These are phyloP conservation scores for Pogonophryne albipinna DNA, from an alignment of 2,797 vertebrate genomes.

Conservation along the genomic window DNA sequence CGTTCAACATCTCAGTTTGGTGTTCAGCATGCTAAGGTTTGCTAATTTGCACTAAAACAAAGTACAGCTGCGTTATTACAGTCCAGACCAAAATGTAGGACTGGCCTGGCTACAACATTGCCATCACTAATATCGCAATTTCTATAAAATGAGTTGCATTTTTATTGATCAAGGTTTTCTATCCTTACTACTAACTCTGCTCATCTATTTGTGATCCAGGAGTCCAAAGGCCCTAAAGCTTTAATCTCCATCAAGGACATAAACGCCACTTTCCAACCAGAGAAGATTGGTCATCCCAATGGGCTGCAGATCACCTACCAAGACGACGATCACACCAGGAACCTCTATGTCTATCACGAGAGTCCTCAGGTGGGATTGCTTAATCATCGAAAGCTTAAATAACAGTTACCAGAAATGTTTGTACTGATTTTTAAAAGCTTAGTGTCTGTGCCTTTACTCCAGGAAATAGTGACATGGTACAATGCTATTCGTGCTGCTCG, in stretches of 20 bases:
- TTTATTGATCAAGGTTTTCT: neutral
- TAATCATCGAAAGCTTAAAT: neutral
- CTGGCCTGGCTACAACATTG: neutral
- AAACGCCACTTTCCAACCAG: conserved; percentile 93
- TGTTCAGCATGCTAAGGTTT: neutral
- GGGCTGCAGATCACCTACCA: conserved; percentile 93
- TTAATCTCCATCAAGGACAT: conserved; percentile 88
- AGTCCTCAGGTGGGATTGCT: conserved; percentile 85
- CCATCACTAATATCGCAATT: too few species aligned
- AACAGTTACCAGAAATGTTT: neutral
- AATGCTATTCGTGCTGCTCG: conserved; percentile 92
- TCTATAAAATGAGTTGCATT: neutral
- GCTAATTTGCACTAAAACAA: neutral
- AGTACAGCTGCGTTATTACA: neutral
- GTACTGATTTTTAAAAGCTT: neutral
- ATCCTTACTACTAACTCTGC: neutral
- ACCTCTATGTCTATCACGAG: conserved; percentile 93
- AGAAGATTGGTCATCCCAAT: conserved; percentile 89
- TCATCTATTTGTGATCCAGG: conserved; percentile 56
- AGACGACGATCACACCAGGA: conserved; percentile 83
- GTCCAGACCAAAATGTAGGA: neutral
- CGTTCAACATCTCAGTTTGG: neutral
- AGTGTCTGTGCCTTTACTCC: conserved; percentile 42
- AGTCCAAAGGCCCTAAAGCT: conserved; percentile 90
- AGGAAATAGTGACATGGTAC: conserved; percentile 97